Conservation (phyloP, 2,113 vertebrate species). For the Struthio camelus region DNA sequence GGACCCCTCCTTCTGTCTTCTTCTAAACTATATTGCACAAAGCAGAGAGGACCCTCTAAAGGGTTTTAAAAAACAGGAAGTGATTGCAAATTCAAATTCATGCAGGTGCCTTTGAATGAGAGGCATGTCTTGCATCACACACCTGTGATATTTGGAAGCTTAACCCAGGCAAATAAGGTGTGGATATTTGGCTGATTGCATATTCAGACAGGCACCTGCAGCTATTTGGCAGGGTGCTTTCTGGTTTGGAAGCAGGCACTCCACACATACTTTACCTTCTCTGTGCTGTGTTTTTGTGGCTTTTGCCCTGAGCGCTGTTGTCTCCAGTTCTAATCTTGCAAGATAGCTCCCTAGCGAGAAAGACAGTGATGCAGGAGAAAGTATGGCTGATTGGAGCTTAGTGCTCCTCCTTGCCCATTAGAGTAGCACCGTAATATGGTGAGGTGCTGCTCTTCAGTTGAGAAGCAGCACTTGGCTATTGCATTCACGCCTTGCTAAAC, state of each 20-base stretch:
- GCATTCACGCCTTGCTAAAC: background rate
- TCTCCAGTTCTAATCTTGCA: slow-evolving; percentile 41
- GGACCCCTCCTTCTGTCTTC: background rate
- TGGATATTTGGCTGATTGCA: slow-evolving; percentile 73
- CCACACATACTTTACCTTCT: slow-evolving; percentile 45
- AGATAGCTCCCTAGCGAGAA: slow-evolving; percentile 22
- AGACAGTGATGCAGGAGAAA: background rate
- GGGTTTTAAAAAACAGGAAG: slow-evolving; percentile 63
- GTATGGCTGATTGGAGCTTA: background rate
- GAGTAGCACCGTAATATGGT: background rate
- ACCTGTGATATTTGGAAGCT: slow-evolving; percentile 76
- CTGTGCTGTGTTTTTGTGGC: slow-evolving; percentile 36
- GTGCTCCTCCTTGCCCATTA: background rate
- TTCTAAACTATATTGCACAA: background rate
- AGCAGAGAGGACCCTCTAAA: slow-evolving; percentile 50
- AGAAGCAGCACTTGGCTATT: background rate
- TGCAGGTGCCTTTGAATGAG: slow-evolving; percentile 71
- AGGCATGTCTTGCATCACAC: slow-evolving; percentile 62
- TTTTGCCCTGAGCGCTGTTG: slow-evolving; percentile 32
- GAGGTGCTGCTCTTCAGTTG: background rate
- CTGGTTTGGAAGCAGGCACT: slow-evolving; percentile 66
- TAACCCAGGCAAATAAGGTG: slow-evolving; percentile 72
- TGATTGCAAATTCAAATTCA: slow-evolving; percentile 70
- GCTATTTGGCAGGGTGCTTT: slow-evolving; percentile 61
- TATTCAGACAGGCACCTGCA: slow-evolving; percentile 76